Percentiles rank a stretch among this genome's conserved stretches.
These are phyloP conservation scores for Phalloptychus januarius DNA, from an alignment of 2,797 vertebrate species.

Conservation along the genomic window DNA sequence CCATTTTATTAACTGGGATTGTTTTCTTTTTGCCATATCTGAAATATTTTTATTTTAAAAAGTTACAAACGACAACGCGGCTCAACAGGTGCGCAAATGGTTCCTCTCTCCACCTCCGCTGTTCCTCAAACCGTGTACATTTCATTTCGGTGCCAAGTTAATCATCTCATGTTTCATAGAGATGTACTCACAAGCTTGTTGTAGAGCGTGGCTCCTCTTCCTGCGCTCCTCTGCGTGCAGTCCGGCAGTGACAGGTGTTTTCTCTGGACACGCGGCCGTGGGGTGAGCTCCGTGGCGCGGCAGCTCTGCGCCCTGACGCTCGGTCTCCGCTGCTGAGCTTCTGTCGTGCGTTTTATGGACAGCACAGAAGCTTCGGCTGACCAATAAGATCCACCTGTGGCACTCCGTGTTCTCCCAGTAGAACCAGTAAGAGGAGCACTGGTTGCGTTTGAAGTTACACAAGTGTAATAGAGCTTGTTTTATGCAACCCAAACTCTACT, in stretches of 20 bases:
- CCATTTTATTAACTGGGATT: not conserved
- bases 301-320: slow-evolving; percentile 50
- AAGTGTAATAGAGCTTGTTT: not conserved
- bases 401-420: slow-evolving; percentile 24
- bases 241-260: slow-evolving; percentile 50
- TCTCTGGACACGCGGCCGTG: slow-evolving; percentile 3
- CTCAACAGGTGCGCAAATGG: slow-evolving; percentile 45
- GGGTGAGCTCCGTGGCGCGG: slow-evolving; percentile 52
- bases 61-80: slow-evolving; percentile 17
- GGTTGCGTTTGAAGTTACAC: slow-evolving; percentile 6
- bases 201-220: not conserved
- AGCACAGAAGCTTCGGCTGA: slow-evolving; percentile 48
- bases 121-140: slow-evolving; percentile 1
- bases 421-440: slow-evolving; percentile 22
- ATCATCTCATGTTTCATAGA: not conserved
- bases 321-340: slow-evolving; percentile 46
- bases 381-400: slow-evolving; percentile 72
- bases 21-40: not conserved
- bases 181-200: slow-evolving; percentile 51
- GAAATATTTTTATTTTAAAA: not conserved
- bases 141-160: not conserved
- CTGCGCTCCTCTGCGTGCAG: slow-evolving; percentile 2
- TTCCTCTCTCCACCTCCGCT: slow-evolving; percentile 16
- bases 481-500: not conserved
- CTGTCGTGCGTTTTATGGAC: slow-evolving; percentile 65